These are phyloP conservation scores for Chymomyza procnemis DNA, from an alignment of 2,888 invertebrate genomes.

Conservation along the genomic window DNA sequence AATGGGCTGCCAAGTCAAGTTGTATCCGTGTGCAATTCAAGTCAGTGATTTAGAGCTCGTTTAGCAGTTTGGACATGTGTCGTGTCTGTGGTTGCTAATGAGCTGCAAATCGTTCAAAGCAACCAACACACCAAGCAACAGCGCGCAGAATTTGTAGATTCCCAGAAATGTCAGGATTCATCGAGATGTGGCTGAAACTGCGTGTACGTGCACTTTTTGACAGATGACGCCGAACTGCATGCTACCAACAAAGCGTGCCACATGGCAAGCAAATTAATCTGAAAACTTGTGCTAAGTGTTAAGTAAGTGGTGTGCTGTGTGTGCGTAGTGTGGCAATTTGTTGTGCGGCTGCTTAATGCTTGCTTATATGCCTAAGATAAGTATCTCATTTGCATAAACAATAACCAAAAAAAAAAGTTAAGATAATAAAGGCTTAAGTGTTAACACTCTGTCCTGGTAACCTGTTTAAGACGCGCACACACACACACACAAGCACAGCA, in stretches of 20 bases:
- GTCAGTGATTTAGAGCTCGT: constrained; percentile 65
- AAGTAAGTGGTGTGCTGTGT: too few species aligned
- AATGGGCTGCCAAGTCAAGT: constrained; percentile 36
- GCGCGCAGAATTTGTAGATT: background rate
- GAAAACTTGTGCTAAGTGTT: background rate
- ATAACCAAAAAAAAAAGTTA: constrained; percentile 43
- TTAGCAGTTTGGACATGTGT: constrained; percentile 69
- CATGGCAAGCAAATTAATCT: background rate
- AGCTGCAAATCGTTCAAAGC: constrained; percentile 62
- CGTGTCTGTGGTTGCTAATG: constrained; percentile 64
- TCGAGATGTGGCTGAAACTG: background rate
- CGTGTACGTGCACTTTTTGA: constrained; percentile 1
- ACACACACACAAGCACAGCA: background rate
- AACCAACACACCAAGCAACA: background rate
- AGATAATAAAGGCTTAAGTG: constrained; percentile 54
- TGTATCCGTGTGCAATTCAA: constrained; percentile 23
- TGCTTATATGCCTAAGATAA: background rate
- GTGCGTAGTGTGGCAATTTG: background rate
- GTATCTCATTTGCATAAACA: constrained; percentile 50
- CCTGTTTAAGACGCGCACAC: constrained; percentile 15
- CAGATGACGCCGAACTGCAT: background rate
- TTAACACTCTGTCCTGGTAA: constrained; percentile 35
- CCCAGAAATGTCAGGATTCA: background rate
- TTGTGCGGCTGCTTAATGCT: background rate
- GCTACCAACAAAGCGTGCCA: background rate